Base-by-base conservation (phyloP, 2,888 invertebrate genomes). In the Cotesia congregata region DNA sequence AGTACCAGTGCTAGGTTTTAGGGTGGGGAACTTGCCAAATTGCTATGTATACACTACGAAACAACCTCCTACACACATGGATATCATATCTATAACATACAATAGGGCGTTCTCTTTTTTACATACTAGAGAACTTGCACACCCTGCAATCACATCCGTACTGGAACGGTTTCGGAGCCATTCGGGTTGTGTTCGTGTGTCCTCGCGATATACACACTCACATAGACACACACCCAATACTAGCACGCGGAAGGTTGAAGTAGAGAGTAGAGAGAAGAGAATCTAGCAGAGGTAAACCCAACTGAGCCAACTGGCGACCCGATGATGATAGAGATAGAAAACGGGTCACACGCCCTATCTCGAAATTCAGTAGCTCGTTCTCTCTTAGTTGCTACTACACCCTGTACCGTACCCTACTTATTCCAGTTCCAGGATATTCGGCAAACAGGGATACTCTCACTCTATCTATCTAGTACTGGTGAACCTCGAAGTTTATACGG, bases 401-500 rank as follows among this genome's bases (percentile, higher is more conserved):
- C 30, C 30, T 30, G 30, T 30, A 30, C 30, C 30, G 30, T 30
- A 30, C 50, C 70, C 50, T 67, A 69, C 68, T 12, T 79, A 81
- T 82, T 85, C 81, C 78, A 81, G 30, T 30, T 30, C 83, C 81
- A 82, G 85, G 83, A 84, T 82, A 70, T 64, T 77, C 72, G 71
- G 74, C 72, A 61, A 71, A 60, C 76, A 59, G 77, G 72, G 40
- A 67, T 61, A 70, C 75, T 68, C 74, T 74, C 74, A 74, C 77
- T 30, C 68, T 64, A 62, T 67, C 41, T 17, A 72, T 78, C 75
- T 78, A 78, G 81, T 83, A 83, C 83, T 84, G 84, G 84, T 83
- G 84, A 85, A 86, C 85, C 86, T 83, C 78, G 85, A 86, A 87
- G 86, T 86, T 86, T 86, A 85, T 80, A 82, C 79, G 84, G 86